Conservation (phyloP, 2,888 invertebrate genomes). For the Scaeva pyrastri region DNA sequence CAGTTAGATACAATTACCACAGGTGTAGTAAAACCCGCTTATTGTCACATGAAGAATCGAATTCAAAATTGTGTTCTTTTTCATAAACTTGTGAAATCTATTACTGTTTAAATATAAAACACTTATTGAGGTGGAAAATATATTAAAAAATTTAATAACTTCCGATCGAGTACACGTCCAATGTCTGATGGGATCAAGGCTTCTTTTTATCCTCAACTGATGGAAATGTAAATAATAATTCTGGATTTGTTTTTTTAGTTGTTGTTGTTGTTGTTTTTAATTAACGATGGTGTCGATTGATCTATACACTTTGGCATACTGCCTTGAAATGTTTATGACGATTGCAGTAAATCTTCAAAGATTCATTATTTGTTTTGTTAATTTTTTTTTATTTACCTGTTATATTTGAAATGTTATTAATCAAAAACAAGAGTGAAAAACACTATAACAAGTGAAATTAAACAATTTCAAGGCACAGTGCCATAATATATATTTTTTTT, state of each 20-base stretch:
- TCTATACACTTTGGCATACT: not conserved
- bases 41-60: no score
- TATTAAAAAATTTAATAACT: slow-evolving; percentile 20
- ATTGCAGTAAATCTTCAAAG: not conserved
- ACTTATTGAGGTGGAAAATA: no score
- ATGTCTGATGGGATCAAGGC: slow-evolving; percentile 26
- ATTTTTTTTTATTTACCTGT: slow-evolving; percentile 21
- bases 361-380: slow-evolving; percentile 26
- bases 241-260: not conserved
- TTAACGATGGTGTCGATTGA: not conserved
- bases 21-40: no score
- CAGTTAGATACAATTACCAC: no score
- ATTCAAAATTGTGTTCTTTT: no score
- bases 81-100: no score
- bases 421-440: not conserved
- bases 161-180: slow-evolving; percentile 14
- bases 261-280: not conserved
- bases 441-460: not conserved
- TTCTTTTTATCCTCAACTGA: not conserved
- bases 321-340: slow-evolving; percentile 8
- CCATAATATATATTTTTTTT: no score
- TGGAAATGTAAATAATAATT: slow-evolving; percentile 27
- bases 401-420: slow-evolving; percentile 23
- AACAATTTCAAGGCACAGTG: not conserved
- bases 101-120: no score